phyloP scores from a whole-genome alignment of 1,140 invertebrate genomes.

The Trichoplusia ni region DNA sequence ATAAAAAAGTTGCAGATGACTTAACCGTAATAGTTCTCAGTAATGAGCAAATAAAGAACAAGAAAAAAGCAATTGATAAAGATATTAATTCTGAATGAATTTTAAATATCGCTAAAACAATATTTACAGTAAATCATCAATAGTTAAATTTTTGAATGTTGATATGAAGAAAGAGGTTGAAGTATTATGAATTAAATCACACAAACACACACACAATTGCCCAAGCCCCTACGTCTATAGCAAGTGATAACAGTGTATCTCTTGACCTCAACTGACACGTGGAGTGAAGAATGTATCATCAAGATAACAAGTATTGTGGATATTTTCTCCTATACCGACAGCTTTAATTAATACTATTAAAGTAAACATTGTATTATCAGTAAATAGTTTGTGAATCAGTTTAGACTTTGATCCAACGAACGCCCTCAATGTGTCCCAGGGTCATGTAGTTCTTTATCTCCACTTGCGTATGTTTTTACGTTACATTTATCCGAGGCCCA shows the following conservation, averaged over 20 bases:
- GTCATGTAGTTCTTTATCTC: conserved; percentile 28
- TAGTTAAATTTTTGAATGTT: neutral
- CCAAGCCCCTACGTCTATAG: conserved; percentile 5
- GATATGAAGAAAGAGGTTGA: neutral
- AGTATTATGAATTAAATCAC: neutral
- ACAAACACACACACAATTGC: neutral
- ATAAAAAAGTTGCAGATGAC: conserved; percentile 21
- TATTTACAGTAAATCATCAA: neutral
- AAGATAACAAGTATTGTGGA: conserved; percentile 14
- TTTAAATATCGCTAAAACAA: neutral
- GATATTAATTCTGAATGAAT: no score
- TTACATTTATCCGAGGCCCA: neutral
- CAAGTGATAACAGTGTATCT: conserved; percentile 4
- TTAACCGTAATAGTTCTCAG: conserved; percentile 1
- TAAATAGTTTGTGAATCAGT: conserved; percentile 21
- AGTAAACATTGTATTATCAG: conserved; percentile 32
- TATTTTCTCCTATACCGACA: conserved; percentile 12
- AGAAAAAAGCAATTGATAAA: no score
- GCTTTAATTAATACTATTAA: conserved; percentile 6
- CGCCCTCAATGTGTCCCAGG: conserved; percentile 50
- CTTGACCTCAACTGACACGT: conserved; percentile 29
- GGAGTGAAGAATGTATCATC: conserved; percentile 19
- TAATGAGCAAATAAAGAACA: no score
- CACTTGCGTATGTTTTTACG: neutral
- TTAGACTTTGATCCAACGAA: conserved; percentile 32